A percentile compares a stretch with the other conserved stretches of the same genome.
These are phyloP conservation scores for Argyrosomus japonicus DNA, from an alignment of 2,113 vertebrate genomes.

Conservation along the genomic window DNA sequence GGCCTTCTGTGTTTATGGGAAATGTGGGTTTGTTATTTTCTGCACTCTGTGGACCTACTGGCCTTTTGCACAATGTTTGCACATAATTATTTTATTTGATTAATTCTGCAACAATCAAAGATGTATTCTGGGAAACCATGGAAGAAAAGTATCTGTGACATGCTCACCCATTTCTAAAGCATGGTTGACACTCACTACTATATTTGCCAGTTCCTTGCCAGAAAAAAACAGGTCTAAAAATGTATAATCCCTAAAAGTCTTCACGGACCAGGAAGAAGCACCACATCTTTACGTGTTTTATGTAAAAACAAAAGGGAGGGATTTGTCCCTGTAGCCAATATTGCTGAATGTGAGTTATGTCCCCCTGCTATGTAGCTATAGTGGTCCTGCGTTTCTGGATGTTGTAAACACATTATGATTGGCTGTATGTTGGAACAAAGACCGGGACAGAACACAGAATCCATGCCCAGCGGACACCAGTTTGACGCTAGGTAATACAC, in stretches of 20 bases:
- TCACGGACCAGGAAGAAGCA: no score
- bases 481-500: no score
- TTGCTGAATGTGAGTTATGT: no score
- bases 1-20: background rate
- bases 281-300: no score
- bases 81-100: background rate
- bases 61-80: background rate
- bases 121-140: background rate
- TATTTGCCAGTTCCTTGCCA: background rate
- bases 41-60: background rate
- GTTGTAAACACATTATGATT: no score
- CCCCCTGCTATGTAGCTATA: no score
- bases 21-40: background rate
- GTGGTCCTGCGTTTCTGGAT: no score
- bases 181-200: background rate
- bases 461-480: no score
- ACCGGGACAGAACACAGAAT: no score
- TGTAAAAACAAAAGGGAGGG: no score
- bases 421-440: no score
- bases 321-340: no score
- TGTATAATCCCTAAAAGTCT: background rate
- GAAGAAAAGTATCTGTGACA: background rate
- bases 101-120: background rate
- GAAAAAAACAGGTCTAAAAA: background rate
- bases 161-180: background rate